Conservation (phyloP, 2,113 vertebrate species). For the Physeter macrocephalus region DNA sequence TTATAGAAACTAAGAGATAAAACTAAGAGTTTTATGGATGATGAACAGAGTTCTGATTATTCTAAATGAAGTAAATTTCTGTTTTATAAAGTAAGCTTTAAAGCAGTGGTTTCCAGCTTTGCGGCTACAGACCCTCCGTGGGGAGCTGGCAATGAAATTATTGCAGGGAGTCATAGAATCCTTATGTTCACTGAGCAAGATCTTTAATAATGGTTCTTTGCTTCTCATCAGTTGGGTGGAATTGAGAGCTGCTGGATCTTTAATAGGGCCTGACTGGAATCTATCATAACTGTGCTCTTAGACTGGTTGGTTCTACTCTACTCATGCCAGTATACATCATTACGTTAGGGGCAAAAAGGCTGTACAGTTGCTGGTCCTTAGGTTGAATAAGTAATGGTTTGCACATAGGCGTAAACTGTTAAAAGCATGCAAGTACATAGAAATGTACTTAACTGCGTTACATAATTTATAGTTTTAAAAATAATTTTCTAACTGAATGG, state of each 20-base stretch:
- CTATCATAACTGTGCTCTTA: not conserved
- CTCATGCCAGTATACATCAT: not conserved
- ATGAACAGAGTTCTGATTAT: not conserved
- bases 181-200: slow-evolving; percentile 13
- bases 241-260: not conserved
- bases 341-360: not conserved
- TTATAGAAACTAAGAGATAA: slow-evolving; percentile 4
- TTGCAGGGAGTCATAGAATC: not conserved
- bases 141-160: not conserved
- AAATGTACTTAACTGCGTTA: not conserved
- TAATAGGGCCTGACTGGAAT: not conserved
- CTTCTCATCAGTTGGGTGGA: not conserved
- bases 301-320: not conserved
- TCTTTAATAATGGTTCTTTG: not conserved
- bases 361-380: not conserved
- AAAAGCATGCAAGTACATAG: not conserved
- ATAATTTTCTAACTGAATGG: not conserved
- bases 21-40: not conserved
- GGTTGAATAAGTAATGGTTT: slow-evolving; percentile 2
- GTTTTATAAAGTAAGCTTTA: not conserved
- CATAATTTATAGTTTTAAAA: not conserved
- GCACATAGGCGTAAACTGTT: not conserved
- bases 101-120: not conserved
- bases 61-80: not conserved
- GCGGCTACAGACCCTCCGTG: not conserved